These are phyloP conservation scores for Collichthys lucidus DNA, from an alignment of 2,113 vertebrate species.

Conservation along the genomic window DNA sequence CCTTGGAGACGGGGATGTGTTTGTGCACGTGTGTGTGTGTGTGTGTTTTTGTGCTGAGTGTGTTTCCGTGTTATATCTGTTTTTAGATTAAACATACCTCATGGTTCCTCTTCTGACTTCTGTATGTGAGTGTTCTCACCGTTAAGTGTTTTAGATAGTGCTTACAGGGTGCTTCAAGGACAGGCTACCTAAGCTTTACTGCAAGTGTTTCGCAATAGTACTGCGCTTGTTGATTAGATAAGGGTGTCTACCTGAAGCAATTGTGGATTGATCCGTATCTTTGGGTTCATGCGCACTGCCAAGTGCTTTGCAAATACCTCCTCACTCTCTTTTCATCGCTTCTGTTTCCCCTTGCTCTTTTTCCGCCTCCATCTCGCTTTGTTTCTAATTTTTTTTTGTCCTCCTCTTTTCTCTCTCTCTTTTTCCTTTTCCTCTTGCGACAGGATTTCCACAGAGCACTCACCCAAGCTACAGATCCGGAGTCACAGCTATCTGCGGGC, in stretches of 20 bases:
- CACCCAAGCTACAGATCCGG: conserved; percentile 97
- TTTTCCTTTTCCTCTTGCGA: not conserved
- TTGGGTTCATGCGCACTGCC: conserved; percentile 39
- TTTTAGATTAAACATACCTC: conserved; percentile 24
- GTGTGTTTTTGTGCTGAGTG: not conserved
- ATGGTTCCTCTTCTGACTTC: conserved; percentile 5
- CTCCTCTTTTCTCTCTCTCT: not conserved
- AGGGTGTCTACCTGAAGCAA: conserved; percentile 58
- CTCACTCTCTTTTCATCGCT: not conserved
- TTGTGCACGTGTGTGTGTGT: conserved; percentile 10
- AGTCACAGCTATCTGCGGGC: conserved; percentile 99
- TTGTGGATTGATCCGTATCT: conserved; percentile 66
- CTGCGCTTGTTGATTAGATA: conserved; percentile 70
- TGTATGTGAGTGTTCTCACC: conserved; percentile 20
- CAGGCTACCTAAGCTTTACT: conserved; percentile 53
- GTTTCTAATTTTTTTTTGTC: conserved; percentile 6
- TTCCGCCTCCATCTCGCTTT: not conserved
- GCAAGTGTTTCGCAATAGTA: conserved; percentile 37
- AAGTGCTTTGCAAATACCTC: conserved; percentile 50
- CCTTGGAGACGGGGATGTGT: conserved; percentile 6
- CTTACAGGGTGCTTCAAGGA: conserved; percentile 68
- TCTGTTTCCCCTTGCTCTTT: not conserved
- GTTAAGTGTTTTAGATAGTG: conserved; percentile 42
- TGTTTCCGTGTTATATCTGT: not conserved
- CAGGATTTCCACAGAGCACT: conserved; percentile 97